Percentiles rank a stretch among this genome's conserved stretches.
phyloP scores from a whole-genome alignment of 1,140 invertebrate species.

The Drosophila nikananu region DNA sequence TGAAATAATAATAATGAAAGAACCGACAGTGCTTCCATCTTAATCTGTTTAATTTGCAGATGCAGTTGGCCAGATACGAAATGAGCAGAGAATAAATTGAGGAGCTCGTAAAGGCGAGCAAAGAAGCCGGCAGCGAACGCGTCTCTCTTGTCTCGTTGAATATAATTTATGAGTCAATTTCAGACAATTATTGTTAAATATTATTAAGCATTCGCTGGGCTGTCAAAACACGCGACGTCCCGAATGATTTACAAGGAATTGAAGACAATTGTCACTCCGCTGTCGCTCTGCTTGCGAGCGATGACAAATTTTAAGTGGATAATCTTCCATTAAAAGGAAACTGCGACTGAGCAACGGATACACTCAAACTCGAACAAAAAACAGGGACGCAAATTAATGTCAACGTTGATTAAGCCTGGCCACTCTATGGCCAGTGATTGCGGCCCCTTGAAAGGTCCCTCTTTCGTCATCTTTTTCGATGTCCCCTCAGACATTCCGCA shows the following conservation, averaged over 20 bases:
- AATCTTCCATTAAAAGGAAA: constrained; percentile 64
- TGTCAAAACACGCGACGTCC: constrained; percentile 76
- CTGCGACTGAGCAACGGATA: constrained; percentile 48
- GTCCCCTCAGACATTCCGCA: constrained; percentile 34
- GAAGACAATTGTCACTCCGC: constrained; percentile 75
- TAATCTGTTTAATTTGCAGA: constrained; percentile 50
- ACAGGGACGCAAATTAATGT: constrained; percentile 75
- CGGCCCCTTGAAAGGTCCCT: neutral
- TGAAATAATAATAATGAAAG: constrained; percentile 22
- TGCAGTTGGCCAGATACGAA: constrained; percentile 48
- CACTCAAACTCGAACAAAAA: neutral
- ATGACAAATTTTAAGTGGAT: constrained; percentile 79
- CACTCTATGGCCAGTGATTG: constrained; percentile 30
- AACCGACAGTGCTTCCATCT: constrained; percentile 14
- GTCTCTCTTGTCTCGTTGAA: constrained; percentile 51
- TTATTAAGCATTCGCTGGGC: constrained; percentile 82
- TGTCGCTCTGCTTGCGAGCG: constrained; percentile 9
- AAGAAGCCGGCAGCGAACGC: constrained; percentile 33
- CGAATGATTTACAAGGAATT: constrained; percentile 77
- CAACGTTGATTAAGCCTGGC: constrained; percentile 75
- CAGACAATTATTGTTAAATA: constrained; percentile 85
- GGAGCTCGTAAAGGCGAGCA: constrained; percentile 50
- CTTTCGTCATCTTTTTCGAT: neutral
- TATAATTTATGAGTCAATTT: constrained; percentile 84
- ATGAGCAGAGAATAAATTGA: constrained; percentile 24